A percentile compares a stretch with the other conserved stretches of the same genome.
phyloP scores from a whole-genome alignment of 2,888 invertebrate species.

The Eulithis prunata region DNA sequence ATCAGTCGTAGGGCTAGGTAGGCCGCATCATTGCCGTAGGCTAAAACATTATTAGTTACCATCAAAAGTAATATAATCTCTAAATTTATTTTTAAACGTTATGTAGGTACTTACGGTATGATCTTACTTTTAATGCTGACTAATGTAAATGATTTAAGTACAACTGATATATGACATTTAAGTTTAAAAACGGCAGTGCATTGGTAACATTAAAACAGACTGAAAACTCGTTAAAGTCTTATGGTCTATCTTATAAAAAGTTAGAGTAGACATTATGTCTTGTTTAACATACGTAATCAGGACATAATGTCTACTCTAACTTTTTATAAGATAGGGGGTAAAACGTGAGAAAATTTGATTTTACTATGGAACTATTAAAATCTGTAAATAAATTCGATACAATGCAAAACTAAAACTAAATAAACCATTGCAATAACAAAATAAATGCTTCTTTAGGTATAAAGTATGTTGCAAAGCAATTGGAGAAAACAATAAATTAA shows the following conservation, averaged over 20 bases:
- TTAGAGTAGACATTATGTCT: too few relatives aligned
- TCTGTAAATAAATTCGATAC: constrained; percentile 17
- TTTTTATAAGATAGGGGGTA: too few relatives aligned
- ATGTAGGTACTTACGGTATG: neutral
- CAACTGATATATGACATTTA: neutral
- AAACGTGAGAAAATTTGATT: neutral
- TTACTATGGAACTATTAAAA: constrained; percentile 2
- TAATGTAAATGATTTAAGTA: neutral
- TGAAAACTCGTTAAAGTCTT: neutral
- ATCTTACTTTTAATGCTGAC: neutral
- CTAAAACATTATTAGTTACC: neutral
- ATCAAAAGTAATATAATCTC: neutral
- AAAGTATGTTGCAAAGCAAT: constrained; percentile 1
- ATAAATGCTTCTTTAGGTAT: constrained; percentile 12
- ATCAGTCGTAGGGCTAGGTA: too few relatives aligned
- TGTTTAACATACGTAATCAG: too few relatives aligned
- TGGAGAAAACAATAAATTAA: neutral
- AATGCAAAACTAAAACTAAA: constrained; percentile 8
- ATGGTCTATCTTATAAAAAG: too few relatives aligned
- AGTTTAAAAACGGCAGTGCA: constrained; percentile 22
- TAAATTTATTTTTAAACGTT: neutral
- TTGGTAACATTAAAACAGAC: constrained; percentile 8
- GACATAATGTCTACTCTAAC: too few relatives aligned
- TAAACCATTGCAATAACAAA: constrained; percentile 15
- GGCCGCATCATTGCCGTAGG: too few relatives aligned